Evolutionary conservation across 2,797 vertebrate species (phyloP).

Genomic region (Neoniphon sammara): DNA sequence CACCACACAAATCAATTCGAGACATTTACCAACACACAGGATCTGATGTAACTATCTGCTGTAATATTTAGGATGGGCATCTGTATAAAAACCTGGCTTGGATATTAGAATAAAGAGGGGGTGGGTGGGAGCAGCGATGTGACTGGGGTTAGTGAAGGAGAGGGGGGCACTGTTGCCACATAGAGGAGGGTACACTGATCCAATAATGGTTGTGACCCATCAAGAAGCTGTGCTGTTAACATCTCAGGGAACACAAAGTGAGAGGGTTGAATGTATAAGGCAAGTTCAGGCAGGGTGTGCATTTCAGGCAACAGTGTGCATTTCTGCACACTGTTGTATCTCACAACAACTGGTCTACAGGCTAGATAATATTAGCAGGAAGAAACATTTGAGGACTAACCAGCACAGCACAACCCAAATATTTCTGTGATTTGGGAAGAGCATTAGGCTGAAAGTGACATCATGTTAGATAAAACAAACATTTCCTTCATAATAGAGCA

Average conservation of each 20-base stretch:
- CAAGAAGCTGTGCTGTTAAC: too few relatives aligned
- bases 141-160: neutral
- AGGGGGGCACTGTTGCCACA: neutral
- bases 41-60: conserved; percentile 4
- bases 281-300: too few relatives aligned
- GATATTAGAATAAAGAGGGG: neutral
- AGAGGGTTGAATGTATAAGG: too few relatives aligned
- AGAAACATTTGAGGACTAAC: neutral
- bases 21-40: neutral
- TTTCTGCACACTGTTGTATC: neutral
- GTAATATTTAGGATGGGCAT: neutral
- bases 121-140: neutral
- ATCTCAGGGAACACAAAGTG: too few relatives aligned
- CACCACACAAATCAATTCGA: neutral
- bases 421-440: neutral
- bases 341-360: neutral
- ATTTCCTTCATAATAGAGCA: neutral
- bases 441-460: neutral
- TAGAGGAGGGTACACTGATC: neutral
- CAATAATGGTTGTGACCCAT: too few relatives aligned
- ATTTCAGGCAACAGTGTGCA: neutral
- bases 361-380: neutral
- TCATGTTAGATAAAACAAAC: neutral
- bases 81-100: neutral
- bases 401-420: neutral